Base-by-base conservation (phyloP, 2,113 vertebrate genomes). In the Ciconia maguari region DNA sequence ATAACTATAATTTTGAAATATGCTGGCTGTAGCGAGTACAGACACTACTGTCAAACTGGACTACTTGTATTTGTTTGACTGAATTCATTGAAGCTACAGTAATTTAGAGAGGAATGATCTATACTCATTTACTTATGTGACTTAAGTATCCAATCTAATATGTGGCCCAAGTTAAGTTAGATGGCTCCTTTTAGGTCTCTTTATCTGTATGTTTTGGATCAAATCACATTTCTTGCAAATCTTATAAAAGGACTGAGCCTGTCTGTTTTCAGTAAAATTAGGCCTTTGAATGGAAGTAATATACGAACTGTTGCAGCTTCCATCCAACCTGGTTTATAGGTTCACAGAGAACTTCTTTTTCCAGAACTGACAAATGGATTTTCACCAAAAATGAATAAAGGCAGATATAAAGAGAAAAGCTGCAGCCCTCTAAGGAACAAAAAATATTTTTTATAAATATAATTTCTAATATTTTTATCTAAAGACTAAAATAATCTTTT, bases 101-200 rank as follows among this genome's bases (percentile, higher is more conserved):
- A 89, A 79, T 84, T 94, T 93, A 86, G 55, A 57, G 46, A 74
- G 21, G 68, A 83, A 64, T 88, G 70, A 88, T 90, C 90, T 90
- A 86, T 88, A 95, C 61, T 42, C 70, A 93, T 93, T 95, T 89
- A 85, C 44, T 95, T 94, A 78, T 19, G 60, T 32, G 72, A 76
- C 60, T 86, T 72, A 89, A 89, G 26, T 49, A 51, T 69, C 29
- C 60, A 72, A 34, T 93, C 57, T 58, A 80, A 51, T 76, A 92
- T 52, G 17, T 66, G n/a, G 24, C 32, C 46, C 58, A 68, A 84
- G 49, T 68, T 75, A 75, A 83, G 78, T 82, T 60, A 81, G 41
- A 70, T 65, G 42, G 32, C 46, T 92, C n/a, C 54, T 84, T 71
- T 94, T 72, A 90, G 41, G 80, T 84, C 3, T 79, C 70, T 84